Evolutionary conservation across 1,140 invertebrate species (phyloP).

Genomic region (Drosophila nebulosa): DNA sequence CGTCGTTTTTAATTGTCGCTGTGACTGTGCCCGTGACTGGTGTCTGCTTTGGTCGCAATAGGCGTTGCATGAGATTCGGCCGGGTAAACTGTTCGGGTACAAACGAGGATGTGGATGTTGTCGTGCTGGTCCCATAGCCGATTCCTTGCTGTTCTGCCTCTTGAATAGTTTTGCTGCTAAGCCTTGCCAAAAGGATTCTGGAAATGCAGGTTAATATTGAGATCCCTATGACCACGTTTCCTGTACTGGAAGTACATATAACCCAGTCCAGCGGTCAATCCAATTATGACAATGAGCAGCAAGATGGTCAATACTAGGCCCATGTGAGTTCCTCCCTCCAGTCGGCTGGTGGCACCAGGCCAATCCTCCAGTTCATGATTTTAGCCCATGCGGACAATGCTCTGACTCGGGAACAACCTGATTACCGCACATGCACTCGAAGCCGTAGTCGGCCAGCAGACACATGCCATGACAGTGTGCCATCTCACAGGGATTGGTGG

Average conservation of each 20-base stretch:
- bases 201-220: conserved; percentile 80
- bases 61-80: conserved; percentile 42
- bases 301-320: conserved; percentile 23
- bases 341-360: background rate
- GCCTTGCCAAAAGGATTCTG: conserved; percentile 75
- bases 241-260: conserved; percentile 64
- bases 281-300: background rate
- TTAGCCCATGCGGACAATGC: conserved; percentile 53
- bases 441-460: conserved; percentile 79
- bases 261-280: conserved; percentile 31
- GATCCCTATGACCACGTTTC: conserved; percentile 67
- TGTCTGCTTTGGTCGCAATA: conserved; percentile 35
- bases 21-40: background rate
- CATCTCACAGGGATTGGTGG: conserved; percentile 25
- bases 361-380: conserved; percentile 45
- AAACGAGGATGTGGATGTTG: conserved; percentile 38
- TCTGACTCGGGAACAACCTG: conserved; percentile 56
- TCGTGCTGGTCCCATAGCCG: conserved; percentile 21
- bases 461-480: conserved; percentile 84
- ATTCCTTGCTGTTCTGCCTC: conserved; percentile 6
- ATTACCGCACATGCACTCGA: conserved; percentile 83
- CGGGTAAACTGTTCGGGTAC: conserved; percentile 33
- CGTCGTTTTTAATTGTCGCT: background rate
- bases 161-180: conserved; percentile 31
- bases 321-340: background rate